phyloP scores from a whole-genome alignment of 2,888 invertebrate species.

The Slavum lentiscoides region DNA sequence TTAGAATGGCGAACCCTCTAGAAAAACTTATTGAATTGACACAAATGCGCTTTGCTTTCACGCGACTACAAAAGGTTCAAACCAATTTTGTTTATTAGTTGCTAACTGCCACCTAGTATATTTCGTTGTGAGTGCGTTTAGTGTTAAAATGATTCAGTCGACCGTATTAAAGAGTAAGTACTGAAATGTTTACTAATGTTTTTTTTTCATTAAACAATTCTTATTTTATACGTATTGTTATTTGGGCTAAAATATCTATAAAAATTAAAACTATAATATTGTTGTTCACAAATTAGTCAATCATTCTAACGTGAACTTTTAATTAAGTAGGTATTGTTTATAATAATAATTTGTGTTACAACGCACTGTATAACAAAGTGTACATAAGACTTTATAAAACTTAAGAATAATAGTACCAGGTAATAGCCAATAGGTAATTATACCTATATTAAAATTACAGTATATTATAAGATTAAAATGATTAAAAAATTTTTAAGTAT shows the following conservation, averaged over 20 bases:
- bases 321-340: too few relatives aligned
- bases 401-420: too few relatives aligned
- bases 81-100: conserved; percentile 40
- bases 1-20: conserved; percentile 1
- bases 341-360: too few relatives aligned
- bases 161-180: conserved; percentile 20
- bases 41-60: conserved; percentile 4
- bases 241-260: background rate
- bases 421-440: too few relatives aligned
- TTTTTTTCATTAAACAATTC: background rate
- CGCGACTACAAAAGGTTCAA: conserved; percentile 5
- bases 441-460: too few relatives aligned
- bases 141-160: conserved; percentile 5
- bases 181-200: background rate
- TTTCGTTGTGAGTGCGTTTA: conserved; percentile 14
- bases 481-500: too few relatives aligned
- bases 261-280: background rate
- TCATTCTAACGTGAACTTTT: background rate
- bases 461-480: too few relatives aligned
- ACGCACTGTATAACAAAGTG: too few relatives aligned
- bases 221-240: background rate
- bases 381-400: too few relatives aligned
- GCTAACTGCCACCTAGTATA: conserved; percentile 9
- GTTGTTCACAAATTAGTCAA: background rate
- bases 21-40: conserved; percentile 30